Evolutionary conservation across 1,140 invertebrate species (phyloP), one percentile per base, ranked within the genome.

Genomic region (Mya arenaria): DNA sequence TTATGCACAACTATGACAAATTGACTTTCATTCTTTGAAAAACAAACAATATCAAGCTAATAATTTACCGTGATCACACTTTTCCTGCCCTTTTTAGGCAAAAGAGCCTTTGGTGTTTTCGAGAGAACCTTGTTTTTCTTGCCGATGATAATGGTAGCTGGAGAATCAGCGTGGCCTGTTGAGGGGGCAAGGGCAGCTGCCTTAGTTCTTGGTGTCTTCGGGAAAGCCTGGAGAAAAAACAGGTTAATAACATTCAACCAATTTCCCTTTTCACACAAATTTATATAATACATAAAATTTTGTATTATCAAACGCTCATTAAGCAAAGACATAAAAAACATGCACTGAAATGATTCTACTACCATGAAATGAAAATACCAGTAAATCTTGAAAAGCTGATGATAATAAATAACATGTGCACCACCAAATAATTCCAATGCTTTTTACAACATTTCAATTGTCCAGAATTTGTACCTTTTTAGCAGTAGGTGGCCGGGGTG

Each of bases 161-260:
- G 92, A 5, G 92, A 92, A 25, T 91, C 87, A 52, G 85, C 89
- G 89, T 93, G 92, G 2, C 92, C 92, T 56, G 92, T 92, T n/a
- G 86, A 87, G 44, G 85, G 90, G 36, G 86, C 86, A 23, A 79
- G 65, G 17, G 74, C 41, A 8, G 82, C 74, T 37, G 85, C 85
- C 13, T 86, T 71, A 36, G 82, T 82, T 39, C 88, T 78, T 19
- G 88, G 88, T 39, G 88, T 89, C 56, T 88, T 88, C 0, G 86
- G 86, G 36, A 81, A 84, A 25, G 58, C 58, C 79, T 82, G 37
- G 30, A 82, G 73, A 41, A 37, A 56, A 52, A 8, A 52, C 48
- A 52, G 25, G 25, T 23, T n/a, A 52, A 10, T 44, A 19, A 10
- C 19, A 44, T 44, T 10, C 41, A 44, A 52, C 8, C 8, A n/a